Evolutionary conservation across 2,888 invertebrate species (phyloP).

Genomic region (Stenolophus ochropezus): DNA sequence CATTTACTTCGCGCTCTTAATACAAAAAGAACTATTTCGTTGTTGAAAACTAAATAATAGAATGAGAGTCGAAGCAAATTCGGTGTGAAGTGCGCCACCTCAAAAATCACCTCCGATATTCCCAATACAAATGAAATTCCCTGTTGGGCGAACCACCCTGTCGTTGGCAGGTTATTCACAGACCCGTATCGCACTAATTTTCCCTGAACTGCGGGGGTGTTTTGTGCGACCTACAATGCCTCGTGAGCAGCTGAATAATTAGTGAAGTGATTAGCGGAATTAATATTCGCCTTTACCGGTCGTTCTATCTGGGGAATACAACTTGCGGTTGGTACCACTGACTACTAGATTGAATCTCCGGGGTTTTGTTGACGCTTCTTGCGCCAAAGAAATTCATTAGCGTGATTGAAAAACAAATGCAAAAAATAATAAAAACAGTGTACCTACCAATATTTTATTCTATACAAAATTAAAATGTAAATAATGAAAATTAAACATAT

Average conservation of each 20-base stretch:
- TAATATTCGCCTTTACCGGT: slow-evolving; percentile 47
- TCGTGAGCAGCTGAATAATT: slow-evolving; percentile 36
- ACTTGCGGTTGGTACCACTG: not conserved
- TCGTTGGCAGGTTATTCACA: not conserved
- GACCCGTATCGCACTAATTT: slow-evolving; percentile 17
- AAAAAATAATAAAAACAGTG: too few species aligned
- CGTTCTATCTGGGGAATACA: not conserved
- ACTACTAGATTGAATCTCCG: not conserved
- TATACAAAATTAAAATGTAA: too few species aligned
- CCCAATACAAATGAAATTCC: slow-evolving; percentile 30
- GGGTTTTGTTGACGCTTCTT: not conserved
- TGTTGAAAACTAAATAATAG: too few species aligned
- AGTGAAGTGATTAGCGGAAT: slow-evolving; percentile 52
- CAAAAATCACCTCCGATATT: not conserved
- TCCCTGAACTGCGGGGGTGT: not conserved
- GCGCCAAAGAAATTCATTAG: not conserved
- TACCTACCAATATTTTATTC: too few species aligned
- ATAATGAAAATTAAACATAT: too few species aligned
- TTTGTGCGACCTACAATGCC: slow-evolving; percentile 19
- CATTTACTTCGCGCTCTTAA: too few species aligned
- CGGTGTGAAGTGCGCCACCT: not conserved
- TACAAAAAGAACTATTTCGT: too few species aligned
- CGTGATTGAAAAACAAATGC: not conserved
- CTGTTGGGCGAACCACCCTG: not conserved
- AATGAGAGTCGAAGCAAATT: too few species aligned